Evolutionary conservation across 2,888 invertebrate species (phyloP).

Genomic region (Neria commutata): DNA sequence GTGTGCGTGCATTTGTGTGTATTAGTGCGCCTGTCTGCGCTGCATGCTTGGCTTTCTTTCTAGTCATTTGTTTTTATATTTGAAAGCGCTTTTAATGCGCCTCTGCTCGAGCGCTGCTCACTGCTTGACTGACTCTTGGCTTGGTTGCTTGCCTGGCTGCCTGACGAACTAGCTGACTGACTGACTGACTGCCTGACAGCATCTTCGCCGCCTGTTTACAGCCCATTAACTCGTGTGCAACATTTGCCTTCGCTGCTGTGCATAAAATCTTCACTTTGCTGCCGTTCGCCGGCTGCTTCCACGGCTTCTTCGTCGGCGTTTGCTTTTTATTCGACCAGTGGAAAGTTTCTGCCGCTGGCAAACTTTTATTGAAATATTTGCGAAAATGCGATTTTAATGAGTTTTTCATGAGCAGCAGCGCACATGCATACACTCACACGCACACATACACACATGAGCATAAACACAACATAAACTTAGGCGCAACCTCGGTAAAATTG

Average conservation of each 20-base stretch:
- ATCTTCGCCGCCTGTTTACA: background rate
- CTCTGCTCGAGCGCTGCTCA: background rate
- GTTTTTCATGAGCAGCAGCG: constrained; percentile 21
- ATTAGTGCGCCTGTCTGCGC: too few relatives aligned
- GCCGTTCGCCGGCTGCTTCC: constrained; percentile 23
- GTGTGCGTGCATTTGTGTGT: background rate
- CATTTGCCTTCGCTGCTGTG: background rate
- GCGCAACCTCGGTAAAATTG: background rate
- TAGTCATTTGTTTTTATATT: background rate
- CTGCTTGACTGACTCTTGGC: background rate
- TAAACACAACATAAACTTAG: constrained; percentile 13
- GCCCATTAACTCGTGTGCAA: constrained; percentile 2
- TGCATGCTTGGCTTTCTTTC: background rate
- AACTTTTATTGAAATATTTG: too few relatives aligned
- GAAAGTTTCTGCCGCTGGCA: too few relatives aligned
- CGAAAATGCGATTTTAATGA: too few relatives aligned
- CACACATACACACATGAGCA: constrained; percentile 16
- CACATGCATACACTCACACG: constrained; percentile 3
- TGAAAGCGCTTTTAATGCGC: background rate
- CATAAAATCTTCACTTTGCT: constrained; percentile 36
- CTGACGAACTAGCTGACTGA: too few relatives aligned
- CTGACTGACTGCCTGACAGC: too few relatives aligned
- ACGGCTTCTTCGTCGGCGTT: constrained; percentile 20
- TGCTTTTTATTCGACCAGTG: too few relatives aligned
- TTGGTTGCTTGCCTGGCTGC: background rate